Evolutionary conservation across 1,140 invertebrate species (phyloP).

Genomic region (Reticulitermes speratus): DNA sequence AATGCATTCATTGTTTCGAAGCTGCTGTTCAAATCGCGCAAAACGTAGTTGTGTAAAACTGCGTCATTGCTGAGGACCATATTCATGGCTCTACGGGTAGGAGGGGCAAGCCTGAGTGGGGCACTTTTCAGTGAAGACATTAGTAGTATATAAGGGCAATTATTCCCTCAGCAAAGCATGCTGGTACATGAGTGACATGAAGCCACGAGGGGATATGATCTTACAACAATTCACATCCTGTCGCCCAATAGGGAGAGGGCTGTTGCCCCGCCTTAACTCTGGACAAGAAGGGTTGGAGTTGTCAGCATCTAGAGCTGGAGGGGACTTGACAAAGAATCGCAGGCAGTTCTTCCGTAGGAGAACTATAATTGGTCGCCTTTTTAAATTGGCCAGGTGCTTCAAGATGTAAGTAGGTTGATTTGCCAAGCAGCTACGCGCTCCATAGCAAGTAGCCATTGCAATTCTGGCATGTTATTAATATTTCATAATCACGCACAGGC

Average conservation of each 20-base stretch:
- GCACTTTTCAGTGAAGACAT: not conserved
- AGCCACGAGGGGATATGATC: not conserved
- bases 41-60: too few relatives aligned
- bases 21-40: too few relatives aligned
- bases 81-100: not conserved
- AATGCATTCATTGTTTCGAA: too few relatives aligned
- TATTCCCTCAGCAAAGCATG: not conserved
- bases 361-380: too few relatives aligned
- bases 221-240: not conserved
- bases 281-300: not conserved
- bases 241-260: not conserved
- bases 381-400: slow-evolving; percentile 8
- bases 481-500: too few relatives aligned
- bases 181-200: not conserved
- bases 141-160: not conserved
- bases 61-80: too few relatives aligned
- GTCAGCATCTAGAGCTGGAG: not conserved
- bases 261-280: not conserved
- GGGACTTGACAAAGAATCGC: not conserved
- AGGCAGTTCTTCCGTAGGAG: not conserved
- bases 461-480: too few relatives aligned
- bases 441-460: too few relatives aligned
- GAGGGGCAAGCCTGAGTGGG: not conserved
- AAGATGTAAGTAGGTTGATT: too few relatives aligned
- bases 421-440: too few relatives aligned